Evolutionary conservation across 2,113 vertebrate species (phyloP).

Genomic region (Embiotoca jacksoni): DNA sequence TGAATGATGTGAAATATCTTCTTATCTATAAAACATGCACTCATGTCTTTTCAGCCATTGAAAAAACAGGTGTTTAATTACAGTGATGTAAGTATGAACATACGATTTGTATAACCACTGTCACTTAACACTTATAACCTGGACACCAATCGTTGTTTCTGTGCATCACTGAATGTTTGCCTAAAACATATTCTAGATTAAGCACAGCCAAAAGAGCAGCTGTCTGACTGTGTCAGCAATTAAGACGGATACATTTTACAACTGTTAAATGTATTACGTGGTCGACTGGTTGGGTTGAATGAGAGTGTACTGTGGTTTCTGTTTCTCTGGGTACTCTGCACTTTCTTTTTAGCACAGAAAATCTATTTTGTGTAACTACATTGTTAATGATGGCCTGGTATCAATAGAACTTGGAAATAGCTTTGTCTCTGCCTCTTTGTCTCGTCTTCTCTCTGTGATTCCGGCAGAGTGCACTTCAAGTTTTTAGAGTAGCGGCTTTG

Average conservation of each 20-base stretch:
- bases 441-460: conserved; percentile 15
- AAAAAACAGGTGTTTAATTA: neutral
- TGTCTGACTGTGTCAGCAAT: conserved; percentile 1
- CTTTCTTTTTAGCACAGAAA: conserved; percentile 12
- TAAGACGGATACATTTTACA: neutral
- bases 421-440: conserved; percentile 26
- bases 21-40: neutral
- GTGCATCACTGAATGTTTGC: neutral
- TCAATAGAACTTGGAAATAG: neutral
- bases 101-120: neutral
- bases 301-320: neutral
- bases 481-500: conserved; percentile 51
- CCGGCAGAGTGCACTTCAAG: conserved; percentile 26
- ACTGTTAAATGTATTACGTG: neutral
- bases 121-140: neutral
- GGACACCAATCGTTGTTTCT: neutral
- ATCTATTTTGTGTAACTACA: neutral
- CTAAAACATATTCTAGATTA: conserved; percentile 11
- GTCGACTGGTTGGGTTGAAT: neutral
- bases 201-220: conserved; percentile 3
- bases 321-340: neutral
- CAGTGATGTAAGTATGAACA: neutral
- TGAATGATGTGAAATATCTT: too few species aligned
- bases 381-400: neutral
- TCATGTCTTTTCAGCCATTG: neutral